phyloP scores from a whole-genome alignment of 2,113 vertebrate species.

The Rhodinocichla rosea region DNA sequence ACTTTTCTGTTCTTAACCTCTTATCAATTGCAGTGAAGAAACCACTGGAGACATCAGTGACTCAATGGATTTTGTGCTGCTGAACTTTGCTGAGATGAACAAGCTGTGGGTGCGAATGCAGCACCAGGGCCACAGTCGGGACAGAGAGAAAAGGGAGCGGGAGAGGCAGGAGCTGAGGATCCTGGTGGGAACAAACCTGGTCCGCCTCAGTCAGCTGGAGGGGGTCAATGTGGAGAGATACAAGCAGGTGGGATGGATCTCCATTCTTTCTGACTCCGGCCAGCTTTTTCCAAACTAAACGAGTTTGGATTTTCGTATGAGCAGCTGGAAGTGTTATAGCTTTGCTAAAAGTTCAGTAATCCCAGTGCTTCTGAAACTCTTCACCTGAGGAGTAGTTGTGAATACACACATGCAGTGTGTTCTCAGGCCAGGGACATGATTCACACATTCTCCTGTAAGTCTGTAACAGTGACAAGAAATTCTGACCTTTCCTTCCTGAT shows the following conservation, averaged over 20 bases:
- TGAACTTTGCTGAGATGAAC: conserved; percentile 99
- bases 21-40: conserved; percentile 80
- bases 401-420: not conserved
- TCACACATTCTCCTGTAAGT: not conserved
- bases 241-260: conserved; percentile 82
- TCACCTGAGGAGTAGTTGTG: not conserved
- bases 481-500: not conserved
- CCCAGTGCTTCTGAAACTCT: not conserved
- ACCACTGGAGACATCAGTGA: conserved; percentile 96
- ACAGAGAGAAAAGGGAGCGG: conserved; percentile 93
- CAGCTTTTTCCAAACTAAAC: not conserved
- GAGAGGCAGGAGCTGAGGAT: conserved; percentile 95
- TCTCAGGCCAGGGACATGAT: not conserved
- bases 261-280: not conserved
- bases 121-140: conserved; percentile 96
- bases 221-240: conserved; percentile 97
- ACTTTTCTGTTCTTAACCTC: not conserved
- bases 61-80: conserved; percentile 95
- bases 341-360: not conserved
- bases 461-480: not conserved
- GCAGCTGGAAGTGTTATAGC: not conserved
- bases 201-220: conserved; percentile 96
- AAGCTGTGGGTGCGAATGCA: conserved; percentile 99
- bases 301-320: not conserved
- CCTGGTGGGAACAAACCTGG: conserved; percentile 95